Evolutionary conservation across 2,797 vertebrate genomes (phyloP), one percentile per base, ranked within the genome.

Genomic region (Hirundo rustica): DNA sequence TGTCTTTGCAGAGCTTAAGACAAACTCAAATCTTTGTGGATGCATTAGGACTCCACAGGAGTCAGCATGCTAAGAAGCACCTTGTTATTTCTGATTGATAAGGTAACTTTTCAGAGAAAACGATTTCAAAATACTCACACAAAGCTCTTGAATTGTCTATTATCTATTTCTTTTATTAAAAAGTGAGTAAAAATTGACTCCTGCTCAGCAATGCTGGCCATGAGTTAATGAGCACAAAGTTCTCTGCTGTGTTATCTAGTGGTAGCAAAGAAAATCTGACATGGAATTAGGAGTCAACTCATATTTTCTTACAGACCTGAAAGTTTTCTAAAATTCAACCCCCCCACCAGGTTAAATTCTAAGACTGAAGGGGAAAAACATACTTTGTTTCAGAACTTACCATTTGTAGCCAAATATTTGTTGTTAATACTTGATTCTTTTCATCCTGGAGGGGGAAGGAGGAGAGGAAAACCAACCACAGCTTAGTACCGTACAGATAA

Each of bases 381-480:
- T 12, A 11, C 12, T 68, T 74, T n/a, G 15, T 54, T 40, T 77
- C 64, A 91, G 72, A 54, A 97, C 98, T 98, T 97, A 99, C 99
- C 99, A 99, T 97, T 54, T 98, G 98, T 19, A 99, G 98, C 99
- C 99, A 99, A 87, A 99, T 98, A 95, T 99, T 99, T 75, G 99
- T 99, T 45, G 99, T 99, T 96, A 99, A 97, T 91, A 99, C 98
- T 97, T 99, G 99, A 93, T 99, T 99, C 97, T 99, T 99, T 98
- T 99, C 99, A 98, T 99, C 99, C 99, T 99, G 96, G 64, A 94
- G 96, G 73, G 71, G 73, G 71, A 54, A 58, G 57, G 70, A 92
- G 82, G 61, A 76, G 40, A 73, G 61, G 10, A 76, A 88, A 57
- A 50, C 5, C 70, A 68, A 58, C 9, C 11, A n/a, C 60, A 64